Conservation (phyloP, 2,797 vertebrate species). For the Gymnodraco acuticeps region DNA sequence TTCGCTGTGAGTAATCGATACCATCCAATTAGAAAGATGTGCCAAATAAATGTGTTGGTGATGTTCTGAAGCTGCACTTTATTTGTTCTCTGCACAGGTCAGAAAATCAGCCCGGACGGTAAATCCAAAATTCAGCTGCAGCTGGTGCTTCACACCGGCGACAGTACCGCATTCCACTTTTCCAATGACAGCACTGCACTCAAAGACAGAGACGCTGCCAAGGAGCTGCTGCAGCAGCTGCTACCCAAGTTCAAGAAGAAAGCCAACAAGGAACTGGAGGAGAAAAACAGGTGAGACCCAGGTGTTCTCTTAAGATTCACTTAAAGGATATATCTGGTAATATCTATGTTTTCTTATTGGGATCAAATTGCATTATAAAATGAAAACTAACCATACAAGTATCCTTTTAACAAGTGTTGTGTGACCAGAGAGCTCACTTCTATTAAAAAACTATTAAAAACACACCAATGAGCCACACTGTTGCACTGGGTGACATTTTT, state of each 20-base stretch:
- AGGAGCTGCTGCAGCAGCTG: conserved; percentile 97
- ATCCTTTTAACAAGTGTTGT: background rate
- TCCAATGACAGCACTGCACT: conserved; percentile 94
- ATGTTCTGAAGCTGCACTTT: background rate
- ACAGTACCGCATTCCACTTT: conserved; percentile 98
- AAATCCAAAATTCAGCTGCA: conserved; percentile 99
- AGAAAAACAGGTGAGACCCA: conserved; percentile 93
- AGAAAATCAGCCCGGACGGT: conserved; percentile 99
- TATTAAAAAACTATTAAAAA: background rate
- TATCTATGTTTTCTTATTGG: background rate
- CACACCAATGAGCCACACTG: background rate
- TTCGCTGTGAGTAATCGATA: conserved; percentile 92
- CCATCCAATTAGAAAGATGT: background rate
- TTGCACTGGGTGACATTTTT: background rate
- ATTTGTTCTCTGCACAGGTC: conserved; percentile 84
- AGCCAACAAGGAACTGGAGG: conserved; percentile 98
- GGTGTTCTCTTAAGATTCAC: background rate
- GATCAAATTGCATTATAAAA: background rate
- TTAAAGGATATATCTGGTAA: background rate
- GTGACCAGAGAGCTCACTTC: background rate
- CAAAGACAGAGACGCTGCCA: conserved; percentile 94
- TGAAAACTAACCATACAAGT: background rate
- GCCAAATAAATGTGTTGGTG: background rate
- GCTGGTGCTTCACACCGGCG: conserved; percentile 95
- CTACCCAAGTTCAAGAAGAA: conserved; percentile 99